Evolutionary conservation across 2,113 vertebrate genomes (phyloP).

Genomic region (Sinocyclocheilus maitianheensis): DNA sequence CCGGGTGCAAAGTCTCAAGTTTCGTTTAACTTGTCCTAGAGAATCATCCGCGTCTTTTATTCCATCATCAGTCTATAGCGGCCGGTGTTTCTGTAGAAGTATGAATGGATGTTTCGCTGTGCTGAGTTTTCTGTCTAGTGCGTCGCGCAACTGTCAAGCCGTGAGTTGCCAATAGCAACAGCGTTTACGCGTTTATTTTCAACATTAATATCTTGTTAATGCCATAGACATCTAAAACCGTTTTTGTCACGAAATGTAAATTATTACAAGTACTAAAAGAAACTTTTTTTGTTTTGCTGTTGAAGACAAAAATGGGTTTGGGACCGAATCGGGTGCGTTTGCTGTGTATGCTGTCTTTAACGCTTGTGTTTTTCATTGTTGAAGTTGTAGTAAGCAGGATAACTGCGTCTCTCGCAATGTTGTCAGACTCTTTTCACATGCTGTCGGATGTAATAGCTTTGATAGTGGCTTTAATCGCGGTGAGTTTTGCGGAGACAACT

Average conservation of each 20-base stretch:
- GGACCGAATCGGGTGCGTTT: slow-evolving; percentile 75
- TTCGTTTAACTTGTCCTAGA: background rate
- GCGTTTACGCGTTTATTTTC: slow-evolving; percentile 9
- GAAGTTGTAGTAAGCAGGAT: slow-evolving; percentile 85
- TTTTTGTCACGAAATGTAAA: background rate
- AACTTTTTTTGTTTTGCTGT: background rate
- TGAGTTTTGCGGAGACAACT: slow-evolving; percentile 81
- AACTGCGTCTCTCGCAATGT: slow-evolving; percentile 84
- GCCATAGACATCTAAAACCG: background rate
- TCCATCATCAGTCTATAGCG: background rate
- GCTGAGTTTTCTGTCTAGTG: background rate
- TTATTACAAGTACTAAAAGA: background rate
- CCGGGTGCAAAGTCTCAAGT: slow-evolving; percentile 47
- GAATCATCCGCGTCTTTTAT: slow-evolving; percentile 7
- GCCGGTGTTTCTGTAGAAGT: background rate
- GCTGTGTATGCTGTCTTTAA: slow-evolving; percentile 83
- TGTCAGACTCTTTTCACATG: slow-evolving; percentile 89
- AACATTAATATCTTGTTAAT: background rate
- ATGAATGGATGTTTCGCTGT: background rate
- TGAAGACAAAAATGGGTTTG: slow-evolving; percentile 53
- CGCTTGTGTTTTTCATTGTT: slow-evolving; percentile 84
- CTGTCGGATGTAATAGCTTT: slow-evolving; percentile 86
- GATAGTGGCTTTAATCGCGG: slow-evolving; percentile 82
- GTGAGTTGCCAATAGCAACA: slow-evolving; percentile 45
- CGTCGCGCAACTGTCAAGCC: slow-evolving; percentile 21